Base-by-base conservation (phyloP, 2,113 vertebrate species). In the Peromyscus leucopus region DNA sequence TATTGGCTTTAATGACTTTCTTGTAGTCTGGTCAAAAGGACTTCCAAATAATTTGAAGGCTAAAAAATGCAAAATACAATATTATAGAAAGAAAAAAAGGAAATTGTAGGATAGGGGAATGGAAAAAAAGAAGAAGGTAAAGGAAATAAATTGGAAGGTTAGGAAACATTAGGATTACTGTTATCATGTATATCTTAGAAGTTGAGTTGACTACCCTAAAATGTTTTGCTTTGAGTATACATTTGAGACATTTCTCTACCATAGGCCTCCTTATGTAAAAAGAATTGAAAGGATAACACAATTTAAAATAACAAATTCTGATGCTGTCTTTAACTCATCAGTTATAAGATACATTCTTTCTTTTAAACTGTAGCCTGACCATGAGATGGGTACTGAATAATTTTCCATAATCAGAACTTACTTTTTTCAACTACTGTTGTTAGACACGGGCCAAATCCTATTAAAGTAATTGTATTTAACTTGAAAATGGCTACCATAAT, bases 101-200 rank as follows among this genome's bases (percentile, higher is more conserved):
- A n/a, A 28, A 22, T 2, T 0, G 15, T 10, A 26, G 33, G 11
- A 24, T 12, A 57, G 3, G 17, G 13, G 63, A 11, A 1, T 4
- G 7, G 2, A 24, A 11, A 51, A 6, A 33, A 24, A 42, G 6
- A 4, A 3, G 65, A 26, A 9, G 2, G 55, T 24, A 10, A 57
- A 61, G 7, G 4, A 31, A 51, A 24, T 17, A 65, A 28, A 13
- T 4, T 63, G 21, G 13, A 7, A n/a, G 28, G 2, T 4, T 7
- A 39, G 22, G 21, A 1, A 24, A 5, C 24, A 67, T 65, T 67
- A 21, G 16, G 42, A 67, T n/a, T 17, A 10, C 0, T 46, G 0
- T 92, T 75, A n/a, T 55, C 48, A 69, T 5, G 1, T 39, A 0
- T 46, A 76, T 15, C 10, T 42, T 31, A 63, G 6, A 74, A 83